These are phyloP conservation scores for Myodes glareolus DNA, from an alignment of 2,113 vertebrate genomes.

Conservation along the genomic window DNA sequence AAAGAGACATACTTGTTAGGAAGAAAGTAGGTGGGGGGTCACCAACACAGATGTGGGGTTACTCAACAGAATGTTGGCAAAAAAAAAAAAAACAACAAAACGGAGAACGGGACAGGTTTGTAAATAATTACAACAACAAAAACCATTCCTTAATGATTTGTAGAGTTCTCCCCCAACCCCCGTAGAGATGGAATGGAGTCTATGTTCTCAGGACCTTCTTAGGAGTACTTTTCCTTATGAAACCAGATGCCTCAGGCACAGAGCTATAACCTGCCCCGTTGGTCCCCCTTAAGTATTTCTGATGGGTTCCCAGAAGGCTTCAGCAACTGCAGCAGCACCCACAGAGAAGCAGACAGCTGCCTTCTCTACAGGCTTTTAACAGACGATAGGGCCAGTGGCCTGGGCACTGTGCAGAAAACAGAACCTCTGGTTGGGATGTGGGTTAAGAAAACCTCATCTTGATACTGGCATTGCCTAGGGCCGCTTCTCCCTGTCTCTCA, in stretches of 20 bases:
- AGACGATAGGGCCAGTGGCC: neutral
- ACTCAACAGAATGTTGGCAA: neutral
- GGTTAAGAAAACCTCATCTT: neutral
- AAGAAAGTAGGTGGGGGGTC: too few relatives aligned
- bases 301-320: neutral
- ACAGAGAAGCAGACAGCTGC: neutral
- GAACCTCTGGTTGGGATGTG: neutral
- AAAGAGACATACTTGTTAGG: neutral
- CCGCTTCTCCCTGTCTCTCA: neutral
- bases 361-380: neutral
- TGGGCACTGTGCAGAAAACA: neutral
- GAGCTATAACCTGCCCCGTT: neutral
- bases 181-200: neutral
- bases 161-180: neutral
- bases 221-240: neutral
- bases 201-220: neutral
- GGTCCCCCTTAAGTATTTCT: neutral
- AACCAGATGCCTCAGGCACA: neutral
- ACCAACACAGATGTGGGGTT: neutral
- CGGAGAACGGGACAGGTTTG: accelerated
- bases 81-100: too few relatives aligned
- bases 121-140: neutral
- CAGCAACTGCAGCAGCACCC: neutral
- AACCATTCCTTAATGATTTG: accelerated
- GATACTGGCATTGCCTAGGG: neutral